Evolutionary conservation across 2,797 vertebrate species (phyloP), one percentile per base, ranked within the genome.

Genomic region (Xenopus petersii): DNA sequence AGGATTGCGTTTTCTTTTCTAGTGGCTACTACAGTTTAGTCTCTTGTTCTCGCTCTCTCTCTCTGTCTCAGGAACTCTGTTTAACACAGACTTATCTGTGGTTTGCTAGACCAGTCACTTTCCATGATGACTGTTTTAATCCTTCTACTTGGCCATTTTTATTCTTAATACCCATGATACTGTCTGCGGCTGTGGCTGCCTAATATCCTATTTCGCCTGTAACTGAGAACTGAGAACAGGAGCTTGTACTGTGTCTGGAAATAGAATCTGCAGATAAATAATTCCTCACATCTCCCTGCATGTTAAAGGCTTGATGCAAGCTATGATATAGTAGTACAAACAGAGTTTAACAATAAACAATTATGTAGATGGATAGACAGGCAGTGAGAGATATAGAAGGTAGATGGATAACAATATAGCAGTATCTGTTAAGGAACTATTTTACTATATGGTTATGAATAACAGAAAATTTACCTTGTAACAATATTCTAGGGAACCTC

Each of bases 221-320:
- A 77, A 77, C 59, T 77, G 75, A 77, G 63, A 77, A 51, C 55
- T 48, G 49, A 64, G 70, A 73, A 77, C 42, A 77, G 48, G 65
- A 77, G 75, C 75, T 73, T 24, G 68, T 5, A 55, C 48, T 67
- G 59, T 68, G 64, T 12, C 65, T 68, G 33, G 69, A 77, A 73
- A 77, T 49, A 73, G 70, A 73, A 77, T 54, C 64, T 72, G 64
- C 36, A 77, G 26, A 77, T 77, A 77, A 77, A 77, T 77, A 63
- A 77, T 77, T 77, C 60, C 70, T 68, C 36, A 77, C 55, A 48
- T 77, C 75, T 68, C 16, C 49, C 70, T 26, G 30, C 63, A 17
- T 48, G 46, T 65, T 65, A 65, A 48, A 24, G 17, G 17, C 16
- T 48, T 63, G 30, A 47, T 65, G 36, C 62, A 64, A 10, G 36